Base-by-base conservation (phyloP, 2,797 vertebrate genomes). In the Nannoperca obscura region DNA sequence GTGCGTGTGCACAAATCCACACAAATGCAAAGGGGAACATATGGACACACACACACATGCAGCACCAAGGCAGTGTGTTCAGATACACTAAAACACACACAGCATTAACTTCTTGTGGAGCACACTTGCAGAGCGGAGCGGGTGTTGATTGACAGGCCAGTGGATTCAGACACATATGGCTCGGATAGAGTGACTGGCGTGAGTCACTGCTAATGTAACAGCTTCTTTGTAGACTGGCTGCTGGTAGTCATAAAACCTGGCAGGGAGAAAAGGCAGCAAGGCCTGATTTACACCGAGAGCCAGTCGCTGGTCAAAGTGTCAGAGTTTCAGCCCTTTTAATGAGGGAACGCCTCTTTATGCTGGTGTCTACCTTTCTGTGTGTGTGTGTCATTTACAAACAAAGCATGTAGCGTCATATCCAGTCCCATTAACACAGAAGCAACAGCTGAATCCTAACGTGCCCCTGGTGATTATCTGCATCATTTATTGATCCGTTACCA, bases 171-270 rank as follows among this genome's bases (percentile, higher is more conserved):
- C 53, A 81, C 89, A 92, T 84, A 86, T 89, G 91, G 80, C 55
- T 84, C 36, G 4, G 63, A 88, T 90, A 71, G 84, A 75, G 69
- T 74, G 49, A 60, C 65, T 64, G 59, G 80, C 32, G 74, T 74
- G 85, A 91, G 82, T 81, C 83, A 68, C 59, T 34, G 66, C 52
- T 66, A 84, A 84, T 86, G 81, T 89, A 84, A 88, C 69, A 60
- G 68, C 74, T 76, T 88, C 72, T 87, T 84, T 86, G 72, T 78
- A 86, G 81, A 71, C 69, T 67, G 71, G 70, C 73, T 77, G 75
- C 75, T 74, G 55, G 52, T 62, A 47, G 70, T 71, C 66, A 83
- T 90, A 86, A 90, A 90, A 80, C 9, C 57, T 76, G 80, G 64
- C 70, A 64, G 68, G 71, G 73, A 66, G 67, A 49, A 47, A 81